phyloP scores from a whole-genome alignment of 2,797 vertebrate species.

The Steatocranus sp. region DNA sequence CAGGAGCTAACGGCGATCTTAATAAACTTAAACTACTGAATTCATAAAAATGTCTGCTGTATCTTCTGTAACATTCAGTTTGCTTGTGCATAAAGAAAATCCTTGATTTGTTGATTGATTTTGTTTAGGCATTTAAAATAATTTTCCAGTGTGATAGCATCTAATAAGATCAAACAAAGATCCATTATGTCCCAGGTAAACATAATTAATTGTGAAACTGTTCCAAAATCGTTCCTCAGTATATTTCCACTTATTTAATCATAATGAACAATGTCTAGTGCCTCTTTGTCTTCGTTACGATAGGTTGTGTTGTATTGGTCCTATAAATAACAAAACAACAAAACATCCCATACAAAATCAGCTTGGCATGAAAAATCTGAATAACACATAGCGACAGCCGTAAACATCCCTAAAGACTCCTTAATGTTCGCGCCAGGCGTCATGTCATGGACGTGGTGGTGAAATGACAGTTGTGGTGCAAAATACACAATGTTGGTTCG shows the following conservation, averaged over 20 bases:
- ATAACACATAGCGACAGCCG: not conserved
- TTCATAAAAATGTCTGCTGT: rapidly evolving
- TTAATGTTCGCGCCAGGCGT: not conserved
- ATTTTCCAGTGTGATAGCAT: not conserved
- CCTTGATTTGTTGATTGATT: not conserved
- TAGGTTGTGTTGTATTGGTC: not conserved
- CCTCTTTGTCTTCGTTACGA: not conserved
- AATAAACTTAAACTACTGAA: not conserved
- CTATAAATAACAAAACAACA: not conserved
- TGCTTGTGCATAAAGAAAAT: not conserved
- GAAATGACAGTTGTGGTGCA: not conserved
- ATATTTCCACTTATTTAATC: not conserved
- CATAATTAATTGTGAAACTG: not conserved
- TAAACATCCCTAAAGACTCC: not conserved
- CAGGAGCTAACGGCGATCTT: not conserved
- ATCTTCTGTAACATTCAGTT: not conserved
- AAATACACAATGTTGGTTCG: not conserved
- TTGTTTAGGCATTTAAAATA: not conserved
- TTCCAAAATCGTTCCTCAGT: not conserved
- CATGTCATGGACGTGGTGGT: not conserved
- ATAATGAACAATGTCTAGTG: not conserved
- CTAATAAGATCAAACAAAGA: not conserved
- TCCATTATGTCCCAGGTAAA: not conserved
- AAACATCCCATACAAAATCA: not conserved
- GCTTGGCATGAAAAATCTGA: not conserved